Conservation (phyloP, 2,888 invertebrate species). For the Oxytorus armatus region DNA sequence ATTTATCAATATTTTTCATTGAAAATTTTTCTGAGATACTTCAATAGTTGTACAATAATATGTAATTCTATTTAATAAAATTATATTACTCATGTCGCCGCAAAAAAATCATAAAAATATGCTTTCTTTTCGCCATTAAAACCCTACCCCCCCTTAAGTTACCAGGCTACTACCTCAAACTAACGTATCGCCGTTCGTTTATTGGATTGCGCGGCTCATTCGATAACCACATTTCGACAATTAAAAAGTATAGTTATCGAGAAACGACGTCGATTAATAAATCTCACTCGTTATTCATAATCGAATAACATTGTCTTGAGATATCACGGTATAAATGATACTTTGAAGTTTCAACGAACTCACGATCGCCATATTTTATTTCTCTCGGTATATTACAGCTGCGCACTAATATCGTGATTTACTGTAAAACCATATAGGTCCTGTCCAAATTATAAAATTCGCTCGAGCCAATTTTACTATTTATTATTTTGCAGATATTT, state of each 20-base stretch:
- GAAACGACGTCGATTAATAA: conserved; percentile 66
- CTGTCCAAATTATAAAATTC: background rate
- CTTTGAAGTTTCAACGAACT: background rate
- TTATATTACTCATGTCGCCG: too few relatives aligned
- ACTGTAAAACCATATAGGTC: background rate
- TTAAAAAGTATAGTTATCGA: conserved; percentile 74
- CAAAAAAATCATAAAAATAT: too few relatives aligned
- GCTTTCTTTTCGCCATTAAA: too few relatives aligned
- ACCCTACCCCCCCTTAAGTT: too few relatives aligned
- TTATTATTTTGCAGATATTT: too few relatives aligned
- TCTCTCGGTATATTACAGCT: background rate
- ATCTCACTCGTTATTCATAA: conserved; percentile 12
- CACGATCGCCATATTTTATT: background rate
- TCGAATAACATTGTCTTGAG: conserved; percentile 26
- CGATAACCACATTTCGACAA: conserved; percentile 56
- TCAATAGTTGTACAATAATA: too few relatives aligned
- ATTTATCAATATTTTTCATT: too few relatives aligned
- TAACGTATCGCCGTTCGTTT: conserved; percentile 59
- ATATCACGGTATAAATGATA: background rate
- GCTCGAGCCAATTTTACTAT: too few relatives aligned
- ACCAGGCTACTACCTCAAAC: too few relatives aligned
- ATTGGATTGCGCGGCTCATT: conserved; percentile 71
- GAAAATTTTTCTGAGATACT: too few relatives aligned
- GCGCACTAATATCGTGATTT: background rate
- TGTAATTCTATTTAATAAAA: too few relatives aligned